phyloP scores from a whole-genome alignment of 2,888 invertebrate genomes.

The Erannis defoliaria region DNA sequence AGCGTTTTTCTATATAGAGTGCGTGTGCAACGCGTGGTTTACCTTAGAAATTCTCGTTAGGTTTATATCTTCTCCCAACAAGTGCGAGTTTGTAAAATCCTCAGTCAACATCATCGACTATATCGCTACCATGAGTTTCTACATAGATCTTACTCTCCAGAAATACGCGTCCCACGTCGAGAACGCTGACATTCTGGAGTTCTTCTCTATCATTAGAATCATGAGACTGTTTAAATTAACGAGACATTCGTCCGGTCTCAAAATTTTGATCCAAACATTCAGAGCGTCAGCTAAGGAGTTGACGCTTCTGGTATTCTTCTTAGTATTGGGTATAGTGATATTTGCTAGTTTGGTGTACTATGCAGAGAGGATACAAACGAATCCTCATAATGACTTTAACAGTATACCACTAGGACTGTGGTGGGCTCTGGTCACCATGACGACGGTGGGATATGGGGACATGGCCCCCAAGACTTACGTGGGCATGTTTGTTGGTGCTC shows the following conservation, averaged over 20 bases:
- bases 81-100: conserved; percentile 97
- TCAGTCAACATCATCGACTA: conserved; percentile 99
- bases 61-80: conserved; percentile 97
- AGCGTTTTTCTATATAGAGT: conserved; percentile 99
- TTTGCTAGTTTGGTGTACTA: conserved; percentile 99
- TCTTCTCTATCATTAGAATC: conserved; percentile 98
- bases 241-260: conserved; percentile 98
- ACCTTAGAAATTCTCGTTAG: conserved; percentile 97
- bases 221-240: conserved; percentile 99
- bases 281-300: conserved; percentile 98
- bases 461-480: conserved; percentile 99
- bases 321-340: conserved; percentile 98
- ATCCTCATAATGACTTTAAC: conserved; percentile 98
- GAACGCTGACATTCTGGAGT: conserved; percentile 98
- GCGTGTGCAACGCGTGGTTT: conserved; percentile 99
- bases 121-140: conserved; percentile 99
- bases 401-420: conserved; percentile 98
- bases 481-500: conserved; percentile 99
- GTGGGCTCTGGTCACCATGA: conserved; percentile 99
- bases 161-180: conserved; percentile 96
- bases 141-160: conserved; percentile 96
- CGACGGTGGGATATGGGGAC: conserved; percentile 99
- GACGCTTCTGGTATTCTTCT: conserved; percentile 98
- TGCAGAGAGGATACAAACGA: conserved; percentile 98
- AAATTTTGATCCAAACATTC: conserved; percentile 99